These are phyloP conservation scores for Colinus virginianus DNA, from an alignment of 2,113 vertebrate genomes.

Conservation along the genomic window DNA sequence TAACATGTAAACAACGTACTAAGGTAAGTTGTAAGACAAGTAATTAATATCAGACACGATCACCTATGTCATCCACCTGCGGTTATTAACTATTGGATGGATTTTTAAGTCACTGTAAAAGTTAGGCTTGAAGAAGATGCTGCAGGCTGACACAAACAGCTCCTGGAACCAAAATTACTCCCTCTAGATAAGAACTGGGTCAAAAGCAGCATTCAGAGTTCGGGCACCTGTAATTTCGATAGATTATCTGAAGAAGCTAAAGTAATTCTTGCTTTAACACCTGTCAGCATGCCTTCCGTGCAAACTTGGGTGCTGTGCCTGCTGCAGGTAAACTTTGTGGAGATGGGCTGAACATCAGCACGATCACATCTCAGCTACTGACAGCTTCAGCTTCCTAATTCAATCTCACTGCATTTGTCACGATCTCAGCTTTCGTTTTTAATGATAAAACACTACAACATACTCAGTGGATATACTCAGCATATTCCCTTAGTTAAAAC, in stretches of 20 bases:
- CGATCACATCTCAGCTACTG: not conserved
- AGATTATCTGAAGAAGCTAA: not conserved
- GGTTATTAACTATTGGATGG: not conserved
- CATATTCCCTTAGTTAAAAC: too few relatives aligned
- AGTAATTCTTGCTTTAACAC: not conserved
- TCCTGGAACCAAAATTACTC: not conserved
- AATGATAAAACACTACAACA: not conserved
- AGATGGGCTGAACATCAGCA: not conserved
- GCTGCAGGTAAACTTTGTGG: not conserved
- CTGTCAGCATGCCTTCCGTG: rapidly evolving
- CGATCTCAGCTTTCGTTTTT: not conserved
- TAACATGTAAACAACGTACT: not conserved
- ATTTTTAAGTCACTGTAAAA: not conserved
- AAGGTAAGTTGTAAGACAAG: not conserved
- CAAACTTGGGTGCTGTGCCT: not conserved
- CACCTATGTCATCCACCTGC: not conserved
- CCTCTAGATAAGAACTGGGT: not conserved
- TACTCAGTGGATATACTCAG: not conserved
- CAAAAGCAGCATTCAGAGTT: not conserved
- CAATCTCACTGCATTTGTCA: not conserved
- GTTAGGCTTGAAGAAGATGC: not conserved
- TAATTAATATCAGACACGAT: not conserved
- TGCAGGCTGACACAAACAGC: not conserved
- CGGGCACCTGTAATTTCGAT: not conserved
- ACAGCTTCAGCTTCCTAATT: not conserved